Percentiles rank a stretch among this genome's conserved stretches.
Evolutionary conservation across 2,113 vertebrate species (phyloP).

Genomic region (Calonectris borealis): DNA sequence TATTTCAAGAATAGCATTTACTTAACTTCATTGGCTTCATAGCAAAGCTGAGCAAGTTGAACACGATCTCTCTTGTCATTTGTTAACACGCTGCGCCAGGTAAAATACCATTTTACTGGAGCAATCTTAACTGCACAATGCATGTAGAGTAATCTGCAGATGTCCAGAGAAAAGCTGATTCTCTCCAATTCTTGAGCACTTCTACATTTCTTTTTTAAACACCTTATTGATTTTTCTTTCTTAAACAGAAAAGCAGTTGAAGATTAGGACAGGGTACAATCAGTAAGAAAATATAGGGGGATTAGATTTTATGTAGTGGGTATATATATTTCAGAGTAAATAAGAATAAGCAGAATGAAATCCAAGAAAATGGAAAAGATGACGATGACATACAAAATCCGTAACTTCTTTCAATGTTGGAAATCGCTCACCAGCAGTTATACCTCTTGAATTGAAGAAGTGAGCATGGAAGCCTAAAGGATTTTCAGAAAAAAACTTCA

Average conservation of each 20-base stretch:
- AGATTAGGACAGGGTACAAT: not conserved
- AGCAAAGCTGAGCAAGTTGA: not conserved
- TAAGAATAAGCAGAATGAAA: not conserved
- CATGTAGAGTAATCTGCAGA: not conserved
- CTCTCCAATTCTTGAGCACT: not conserved
- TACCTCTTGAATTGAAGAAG: not conserved
- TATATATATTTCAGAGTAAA: not conserved
- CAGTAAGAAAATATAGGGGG: not conserved
- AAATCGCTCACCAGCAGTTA: not conserved
- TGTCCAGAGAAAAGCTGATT: not conserved
- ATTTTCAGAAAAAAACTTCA: not conserved
- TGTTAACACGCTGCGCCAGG: not conserved
- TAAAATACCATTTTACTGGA: not conserved
- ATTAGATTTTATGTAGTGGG: not conserved
- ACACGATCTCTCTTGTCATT: not conserved
- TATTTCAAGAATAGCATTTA: not conserved
- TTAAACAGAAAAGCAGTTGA: not conserved
- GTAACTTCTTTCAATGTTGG: not conserved
- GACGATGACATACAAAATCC: not conserved
- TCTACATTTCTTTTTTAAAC: not conserved
- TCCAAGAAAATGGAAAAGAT: not conserved
- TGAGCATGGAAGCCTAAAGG: not conserved
- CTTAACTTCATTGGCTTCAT: not conserved
- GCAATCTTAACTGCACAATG: not conserved
- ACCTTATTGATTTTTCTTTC: not conserved